These are phyloP conservation scores for Ormyrus rosae DNA, from an alignment of 2,888 invertebrate genomes.

Conservation along the genomic window DNA sequence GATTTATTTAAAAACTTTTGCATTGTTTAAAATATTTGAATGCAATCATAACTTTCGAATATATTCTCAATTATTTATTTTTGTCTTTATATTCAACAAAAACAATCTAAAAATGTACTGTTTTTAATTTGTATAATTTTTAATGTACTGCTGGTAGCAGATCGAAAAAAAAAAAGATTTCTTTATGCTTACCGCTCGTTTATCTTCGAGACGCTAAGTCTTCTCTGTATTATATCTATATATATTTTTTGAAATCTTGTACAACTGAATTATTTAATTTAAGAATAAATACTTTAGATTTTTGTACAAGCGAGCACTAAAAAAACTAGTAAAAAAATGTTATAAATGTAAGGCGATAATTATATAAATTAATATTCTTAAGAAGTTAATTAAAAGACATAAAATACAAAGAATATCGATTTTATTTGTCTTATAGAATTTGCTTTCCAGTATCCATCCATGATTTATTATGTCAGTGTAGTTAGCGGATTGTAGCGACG, in stretches of 20 bases:
- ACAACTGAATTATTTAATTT: constrained; percentile 32
- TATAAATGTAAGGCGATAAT: constrained; percentile 21
- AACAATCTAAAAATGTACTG: too few relatives aligned
- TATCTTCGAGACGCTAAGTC: too few relatives aligned
- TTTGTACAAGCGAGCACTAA: constrained; percentile 27
- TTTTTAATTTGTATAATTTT: too few relatives aligned
- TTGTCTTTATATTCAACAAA: too few relatives aligned
- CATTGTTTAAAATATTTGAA: neutral
- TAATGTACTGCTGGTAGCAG: too few relatives aligned
- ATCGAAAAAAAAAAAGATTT: too few relatives aligned
- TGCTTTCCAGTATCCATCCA: constrained; percentile 13
- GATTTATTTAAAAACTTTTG: neutral
- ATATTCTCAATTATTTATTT: too few relatives aligned
- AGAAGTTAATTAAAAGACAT: neutral
- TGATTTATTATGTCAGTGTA: neutral
- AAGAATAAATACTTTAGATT: constrained; percentile 6
- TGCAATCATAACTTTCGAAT: neutral
- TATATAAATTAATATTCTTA: constrained; percentile 19
- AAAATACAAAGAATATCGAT: constrained; percentile 20
- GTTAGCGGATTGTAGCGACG: neutral
- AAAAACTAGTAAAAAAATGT: constrained; percentile 1
- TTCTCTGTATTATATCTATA: neutral
- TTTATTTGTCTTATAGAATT: constrained; percentile 9
- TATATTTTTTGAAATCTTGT: neutral
- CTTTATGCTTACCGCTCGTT: too few relatives aligned